A percentile compares a stretch with the other conserved stretches of the same genome.
Conservation (phyloP, 2,797 vertebrate species). For the Chaetophractus vellerosus region DNA sequence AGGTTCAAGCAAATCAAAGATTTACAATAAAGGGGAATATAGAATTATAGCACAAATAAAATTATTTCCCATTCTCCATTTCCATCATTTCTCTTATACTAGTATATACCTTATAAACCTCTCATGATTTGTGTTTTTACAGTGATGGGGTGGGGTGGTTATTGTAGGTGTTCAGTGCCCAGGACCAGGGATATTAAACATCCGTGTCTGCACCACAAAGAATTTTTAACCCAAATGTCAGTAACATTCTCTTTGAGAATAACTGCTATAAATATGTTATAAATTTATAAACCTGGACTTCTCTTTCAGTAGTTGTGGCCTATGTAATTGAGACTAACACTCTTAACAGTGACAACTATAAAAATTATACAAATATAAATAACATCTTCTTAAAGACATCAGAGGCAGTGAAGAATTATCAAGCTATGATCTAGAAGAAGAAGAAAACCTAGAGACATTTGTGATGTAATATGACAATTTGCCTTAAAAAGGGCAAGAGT, state of each 20-base stretch:
- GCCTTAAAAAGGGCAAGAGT: too few species aligned
- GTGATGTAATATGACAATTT: too few species aligned
- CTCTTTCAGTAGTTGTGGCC: not conserved
- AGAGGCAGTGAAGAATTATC: not conserved
- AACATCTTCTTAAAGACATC: not conserved
- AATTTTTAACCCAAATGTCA: not conserved
- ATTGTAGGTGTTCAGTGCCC: not conserved
- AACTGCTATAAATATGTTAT: constrained; percentile 15
- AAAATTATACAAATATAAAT: too few species aligned
- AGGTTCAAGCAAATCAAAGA: not conserved
- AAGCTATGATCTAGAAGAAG: not conserved
- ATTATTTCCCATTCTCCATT: constrained; percentile 1
- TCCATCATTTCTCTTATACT: not conserved
- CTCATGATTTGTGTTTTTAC: not conserved
- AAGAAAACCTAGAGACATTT: not conserved
- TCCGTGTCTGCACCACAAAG: not conserved
- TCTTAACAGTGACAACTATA: not conserved
- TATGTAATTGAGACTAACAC: not conserved
- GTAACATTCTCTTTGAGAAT: not conserved
- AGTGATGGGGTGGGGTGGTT: not conserved
- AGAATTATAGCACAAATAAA: constrained; percentile 38
- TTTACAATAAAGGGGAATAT: constrained; percentile 7
- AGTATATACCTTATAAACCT: not conserved
- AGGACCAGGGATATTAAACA: constrained; percentile 28
- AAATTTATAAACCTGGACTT: not conserved